Conservation (phyloP, 2,888 invertebrate genomes). For the Hesperia comma region DNA sequence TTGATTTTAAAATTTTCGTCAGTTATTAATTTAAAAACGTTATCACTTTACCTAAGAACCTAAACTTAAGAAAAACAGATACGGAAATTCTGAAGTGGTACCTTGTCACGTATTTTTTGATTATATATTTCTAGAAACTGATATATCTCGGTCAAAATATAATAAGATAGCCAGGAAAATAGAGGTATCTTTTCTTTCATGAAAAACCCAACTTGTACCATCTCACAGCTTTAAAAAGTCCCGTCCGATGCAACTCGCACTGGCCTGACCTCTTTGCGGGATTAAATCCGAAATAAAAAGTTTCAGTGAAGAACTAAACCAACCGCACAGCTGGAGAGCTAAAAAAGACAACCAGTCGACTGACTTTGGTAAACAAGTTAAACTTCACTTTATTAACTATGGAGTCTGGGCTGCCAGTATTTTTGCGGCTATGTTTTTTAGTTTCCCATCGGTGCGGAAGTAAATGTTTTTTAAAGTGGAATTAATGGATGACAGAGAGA, state of each 20-base stretch:
- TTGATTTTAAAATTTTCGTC: too few relatives aligned
- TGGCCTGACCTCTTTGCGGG: slow-evolving; percentile 27
- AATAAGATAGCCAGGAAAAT: background rate
- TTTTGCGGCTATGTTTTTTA: background rate
- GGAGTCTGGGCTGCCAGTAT: background rate
- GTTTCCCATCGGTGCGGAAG: background rate
- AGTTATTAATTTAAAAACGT: too few relatives aligned
- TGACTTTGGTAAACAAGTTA: slow-evolving; percentile 21
- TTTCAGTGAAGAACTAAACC: slow-evolving; percentile 20
- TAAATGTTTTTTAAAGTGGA: too few relatives aligned
- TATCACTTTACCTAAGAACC: too few relatives aligned
- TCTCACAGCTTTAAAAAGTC: slow-evolving; percentile 11
- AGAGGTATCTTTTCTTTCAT: background rate
- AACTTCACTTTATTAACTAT: slow-evolving; percentile 12
- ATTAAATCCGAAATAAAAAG: slow-evolving; percentile 32
- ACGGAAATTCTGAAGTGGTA: too few relatives aligned
- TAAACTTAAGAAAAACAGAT: too few relatives aligned
- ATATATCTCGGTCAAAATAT: too few relatives aligned
- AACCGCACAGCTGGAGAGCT: slow-evolving; percentile 17
- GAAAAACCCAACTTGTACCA: slow-evolving; percentile 22
- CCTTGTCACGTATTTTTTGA: too few relatives aligned
- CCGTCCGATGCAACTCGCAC: background rate
- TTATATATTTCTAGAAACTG: too few relatives aligned
- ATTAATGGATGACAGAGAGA: too few relatives aligned
- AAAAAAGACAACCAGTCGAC: slow-evolving; percentile 12